These are phyloP conservation scores for Eustalomyia histrio DNA, from an alignment of 2,888 invertebrate species.

Conservation along the genomic window DNA sequence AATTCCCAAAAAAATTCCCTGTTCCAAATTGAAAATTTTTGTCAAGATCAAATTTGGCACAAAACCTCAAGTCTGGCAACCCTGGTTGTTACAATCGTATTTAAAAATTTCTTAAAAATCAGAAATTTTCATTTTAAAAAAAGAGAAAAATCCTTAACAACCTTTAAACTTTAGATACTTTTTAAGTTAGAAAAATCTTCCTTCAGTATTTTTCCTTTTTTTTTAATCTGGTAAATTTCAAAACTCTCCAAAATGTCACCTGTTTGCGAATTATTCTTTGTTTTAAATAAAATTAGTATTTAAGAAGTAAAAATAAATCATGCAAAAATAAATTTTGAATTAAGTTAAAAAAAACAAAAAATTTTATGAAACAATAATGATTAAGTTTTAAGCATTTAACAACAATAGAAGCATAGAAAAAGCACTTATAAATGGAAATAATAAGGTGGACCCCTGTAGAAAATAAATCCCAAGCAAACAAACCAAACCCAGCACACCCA, in stretches of 20 bases:
- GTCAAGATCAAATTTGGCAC: too few relatives aligned
- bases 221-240: background rate
- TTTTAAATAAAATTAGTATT: background rate
- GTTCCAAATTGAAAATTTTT: too few relatives aligned
- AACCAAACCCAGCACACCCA: background rate
- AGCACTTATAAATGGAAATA: constrained; percentile 16
- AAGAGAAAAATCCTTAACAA: too few relatives aligned
- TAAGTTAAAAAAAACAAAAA: constrained; percentile 17
- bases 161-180: too few relatives aligned
- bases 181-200: too few relatives aligned
- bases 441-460: constrained; percentile 17
- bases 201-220: too few relatives aligned
- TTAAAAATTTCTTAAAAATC: too few relatives aligned
- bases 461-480: background rate
- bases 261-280: background rate
- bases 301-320: background rate
- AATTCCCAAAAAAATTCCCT: too few relatives aligned
- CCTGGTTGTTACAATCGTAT: too few relatives aligned
- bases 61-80: too few relatives aligned
- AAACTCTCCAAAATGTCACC: background rate
- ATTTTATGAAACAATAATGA: constrained; percentile 17
- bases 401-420: constrained; percentile 3
- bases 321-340: constrained; percentile 2
- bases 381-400: constrained; percentile 3
- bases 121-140: too few relatives aligned